phyloP scores from a whole-genome alignment of 2,797 vertebrate species.

The Thripadectes ignobilis region DNA sequence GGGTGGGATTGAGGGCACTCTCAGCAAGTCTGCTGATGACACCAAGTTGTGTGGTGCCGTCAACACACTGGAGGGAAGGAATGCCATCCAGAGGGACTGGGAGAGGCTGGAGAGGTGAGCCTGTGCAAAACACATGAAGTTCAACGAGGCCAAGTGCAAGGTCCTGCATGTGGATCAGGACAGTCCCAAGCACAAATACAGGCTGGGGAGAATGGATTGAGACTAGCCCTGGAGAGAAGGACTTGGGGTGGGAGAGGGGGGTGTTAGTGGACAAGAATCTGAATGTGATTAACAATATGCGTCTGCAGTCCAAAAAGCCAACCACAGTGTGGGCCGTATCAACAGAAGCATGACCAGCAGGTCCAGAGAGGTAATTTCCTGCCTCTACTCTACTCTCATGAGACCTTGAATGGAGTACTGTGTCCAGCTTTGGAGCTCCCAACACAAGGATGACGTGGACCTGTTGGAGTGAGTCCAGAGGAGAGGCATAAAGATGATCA shows the following conservation, averaged over 20 bases:
- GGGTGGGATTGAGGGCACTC: not conserved
- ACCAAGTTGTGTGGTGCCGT: not conserved
- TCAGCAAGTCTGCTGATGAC: not conserved
- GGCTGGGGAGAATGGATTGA: not conserved
- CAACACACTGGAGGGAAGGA: not conserved
- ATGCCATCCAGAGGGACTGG: not conserved
- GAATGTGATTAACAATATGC: not conserved
- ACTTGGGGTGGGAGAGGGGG: not conserved
- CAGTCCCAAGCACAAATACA: not conserved
- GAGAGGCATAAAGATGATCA: not conserved
- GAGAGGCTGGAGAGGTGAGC: not conserved
- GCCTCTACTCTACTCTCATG: not conserved
- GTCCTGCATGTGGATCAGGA: not conserved
- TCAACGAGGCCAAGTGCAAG: not conserved
- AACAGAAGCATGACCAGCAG: not conserved
- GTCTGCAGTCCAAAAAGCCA: not conserved
- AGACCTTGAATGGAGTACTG: not conserved
- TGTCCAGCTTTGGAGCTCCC: not conserved
- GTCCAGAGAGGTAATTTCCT: not conserved
- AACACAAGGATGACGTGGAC: fast-evolving
- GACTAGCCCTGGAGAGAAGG: not conserved
- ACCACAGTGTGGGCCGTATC: not conserved
- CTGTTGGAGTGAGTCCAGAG: not conserved
- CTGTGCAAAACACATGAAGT: not conserved
- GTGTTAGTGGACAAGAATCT: not conserved